Base-by-base conservation (phyloP, 2,888 invertebrate genomes). In the Ernsta delagoae region DNA sequence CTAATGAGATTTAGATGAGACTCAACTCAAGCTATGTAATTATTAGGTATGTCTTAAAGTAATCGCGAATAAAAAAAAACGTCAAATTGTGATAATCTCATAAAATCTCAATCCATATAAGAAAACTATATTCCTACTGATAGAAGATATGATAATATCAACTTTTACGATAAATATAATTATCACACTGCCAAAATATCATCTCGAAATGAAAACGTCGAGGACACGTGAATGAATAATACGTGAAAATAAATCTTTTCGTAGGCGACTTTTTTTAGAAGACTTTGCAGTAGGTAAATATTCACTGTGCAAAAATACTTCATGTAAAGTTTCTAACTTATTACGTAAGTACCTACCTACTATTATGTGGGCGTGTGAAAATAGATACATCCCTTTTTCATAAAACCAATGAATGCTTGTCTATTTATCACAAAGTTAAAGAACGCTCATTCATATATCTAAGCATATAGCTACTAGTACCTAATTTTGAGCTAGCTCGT, bases 191-290 rank as follows among this genome's bases (percentile, higher is more conserved):
- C 83, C 83, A 81, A 88, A 88, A 89, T 87, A 86, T 85, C 83
- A 83, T 83, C 83, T 83, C 82, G 81, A 87, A 89, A 89, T 90
- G 88, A 89, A 89, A 90, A 87, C 82, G 83, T 86, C 81, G 83
- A 88, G 84, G 89, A 89, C 86, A 87, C 83, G 79, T 84, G 83
- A 84, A 90, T 91, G 90, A 91, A 91, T 92, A 90, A 92, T 88
- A 85, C 90, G 91, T 90, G 88, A 89, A 88, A 88, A 88, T 90
- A 90, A 89, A 91, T 91, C 90, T 89, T 85, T 85, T 78, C 76
- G 75, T 81, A 82, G 82, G 83, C 81, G 78, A 86, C 82, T 88
- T 78, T 83, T 81, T 82, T 76, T 83, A 82, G 82, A 82, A 75
- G 81, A 87, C 84, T 87, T 86, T 83, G 82, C 84, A 84, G 83